A percentile compares a stretch with the other conserved stretches of the same genome.
These are phyloP conservation scores for Tenthredo scrophulariae DNA, from an alignment of 2,888 invertebrate genomes.

Conservation along the genomic window DNA sequence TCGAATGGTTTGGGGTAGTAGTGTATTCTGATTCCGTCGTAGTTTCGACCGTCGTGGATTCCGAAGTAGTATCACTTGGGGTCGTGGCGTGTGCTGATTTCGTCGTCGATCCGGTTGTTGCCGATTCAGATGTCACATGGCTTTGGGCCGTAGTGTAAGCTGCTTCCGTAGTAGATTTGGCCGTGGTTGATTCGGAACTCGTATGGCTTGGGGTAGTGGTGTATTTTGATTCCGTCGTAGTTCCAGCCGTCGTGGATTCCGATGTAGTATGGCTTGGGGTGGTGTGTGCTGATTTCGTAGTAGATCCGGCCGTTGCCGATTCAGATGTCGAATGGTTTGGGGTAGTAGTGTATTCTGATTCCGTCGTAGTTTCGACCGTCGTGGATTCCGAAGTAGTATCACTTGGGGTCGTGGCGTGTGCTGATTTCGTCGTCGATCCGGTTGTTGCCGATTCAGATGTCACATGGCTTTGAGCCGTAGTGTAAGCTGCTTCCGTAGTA, in stretches of 20 bases:
- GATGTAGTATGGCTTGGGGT: background rate
- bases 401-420: background rate
- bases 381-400: background rate
- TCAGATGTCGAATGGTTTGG: background rate
- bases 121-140: background rate
- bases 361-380: background rate
- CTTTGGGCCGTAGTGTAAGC: background rate
- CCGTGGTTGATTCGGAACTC: background rate
- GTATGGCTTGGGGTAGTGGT: background rate
- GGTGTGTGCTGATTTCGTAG: background rate
- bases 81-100: background rate
- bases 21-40: background rate
- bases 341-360: background rate
- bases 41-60: background rate
- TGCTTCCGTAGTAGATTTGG: no score
- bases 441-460: background rate
- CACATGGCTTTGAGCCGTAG: background rate
- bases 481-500: background rate
- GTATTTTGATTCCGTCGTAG: background rate
- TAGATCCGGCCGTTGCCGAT: background rate
- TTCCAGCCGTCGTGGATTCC: background rate
- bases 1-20: background rate
- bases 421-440: background rate
- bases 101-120: background rate
- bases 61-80: background rate